Base-by-base conservation (phyloP, 2,113 vertebrate species). In the Zosterops japonicus region DNA sequence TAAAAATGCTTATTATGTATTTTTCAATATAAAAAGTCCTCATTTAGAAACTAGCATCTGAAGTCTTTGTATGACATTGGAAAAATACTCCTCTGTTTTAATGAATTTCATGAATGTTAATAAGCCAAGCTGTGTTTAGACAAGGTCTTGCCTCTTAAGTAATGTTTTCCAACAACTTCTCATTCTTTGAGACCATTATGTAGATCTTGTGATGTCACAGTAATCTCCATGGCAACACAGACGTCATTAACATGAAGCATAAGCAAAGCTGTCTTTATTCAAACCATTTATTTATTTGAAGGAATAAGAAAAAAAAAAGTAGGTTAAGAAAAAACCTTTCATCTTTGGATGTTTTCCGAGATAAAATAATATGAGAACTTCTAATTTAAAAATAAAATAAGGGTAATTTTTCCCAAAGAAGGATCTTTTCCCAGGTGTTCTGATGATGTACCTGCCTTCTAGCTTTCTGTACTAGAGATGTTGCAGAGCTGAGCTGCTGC, bases 101-200 rank as follows among this genome's bases (percentile, higher is more conserved):
- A 72, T 55, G 53, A 78, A 68, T 94, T 83, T 82, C 63, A 77
- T 90, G 52, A 88, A 93, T 85, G 64, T 56, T 96, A 95, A 70
- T 70, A 89, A 84, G 81, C 35, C 33, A 85, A 82, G 65, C 49
- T 85, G 14, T 89, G 84, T 82, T 87, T 76, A 82, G 81, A 61
- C 35, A 72, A 85, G 74, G 63, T 91, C 70, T 91, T 84, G 42
- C 36, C 55, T 94, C 80, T 91, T 77, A 87, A 68, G 89, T 94
- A 80, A 84, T 87, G 46, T 87, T 97, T 94, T 91, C 63, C 78
- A 90, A 76, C 69, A 55, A 61, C 46, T 95, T 77, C 47, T 93
- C 15, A 47, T 91, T 95, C 86, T 94, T 96, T 87, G 84, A 90
- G 65, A 44, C 78, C 33, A 8, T 95, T 94, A 77, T 94, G 74